These are phyloP conservation scores for Leptocoma aspasia DNA, from an alignment of 2,113 vertebrate species.

Conservation along the genomic window DNA sequence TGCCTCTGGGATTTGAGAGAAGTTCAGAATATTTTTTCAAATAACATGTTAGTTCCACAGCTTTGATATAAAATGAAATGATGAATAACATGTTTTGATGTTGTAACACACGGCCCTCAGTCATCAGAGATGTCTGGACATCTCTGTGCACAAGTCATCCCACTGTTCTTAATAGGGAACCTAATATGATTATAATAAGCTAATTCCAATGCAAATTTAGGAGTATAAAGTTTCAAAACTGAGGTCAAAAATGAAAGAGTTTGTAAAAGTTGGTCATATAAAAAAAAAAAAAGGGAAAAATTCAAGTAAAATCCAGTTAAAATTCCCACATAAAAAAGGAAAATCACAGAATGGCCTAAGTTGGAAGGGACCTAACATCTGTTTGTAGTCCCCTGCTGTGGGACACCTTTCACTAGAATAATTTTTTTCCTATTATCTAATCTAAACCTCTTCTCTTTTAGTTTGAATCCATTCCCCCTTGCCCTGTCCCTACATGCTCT, in stretches of 20 bases:
- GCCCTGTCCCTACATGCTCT: neutral
- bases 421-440: neutral
- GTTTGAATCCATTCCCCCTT: neutral
- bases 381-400: neutral
- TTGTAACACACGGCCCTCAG: neutral
- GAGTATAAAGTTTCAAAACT: neutral
- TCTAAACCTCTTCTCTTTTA: neutral
- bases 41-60: constrained; percentile 33
- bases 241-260: neutral
- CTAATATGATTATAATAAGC: neutral
- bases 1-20: constrained; percentile 37
- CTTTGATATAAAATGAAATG: constrained; percentile 25
- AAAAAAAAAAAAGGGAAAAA: neutral
- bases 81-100: constrained; percentile 8
- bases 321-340: neutral
- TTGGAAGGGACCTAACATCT: neutral
- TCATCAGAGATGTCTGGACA: neutral
- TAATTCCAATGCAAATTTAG: neutral
- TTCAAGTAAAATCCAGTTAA: neutral
- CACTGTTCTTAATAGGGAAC: neutral
- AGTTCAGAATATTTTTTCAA: constrained; percentile 43
- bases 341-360: neutral
- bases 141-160: neutral
- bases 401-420: neutral
- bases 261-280: neutral